Base-by-base conservation (phyloP, 2,797 vertebrate species). In the Rhadinocentrus ornatus region DNA sequence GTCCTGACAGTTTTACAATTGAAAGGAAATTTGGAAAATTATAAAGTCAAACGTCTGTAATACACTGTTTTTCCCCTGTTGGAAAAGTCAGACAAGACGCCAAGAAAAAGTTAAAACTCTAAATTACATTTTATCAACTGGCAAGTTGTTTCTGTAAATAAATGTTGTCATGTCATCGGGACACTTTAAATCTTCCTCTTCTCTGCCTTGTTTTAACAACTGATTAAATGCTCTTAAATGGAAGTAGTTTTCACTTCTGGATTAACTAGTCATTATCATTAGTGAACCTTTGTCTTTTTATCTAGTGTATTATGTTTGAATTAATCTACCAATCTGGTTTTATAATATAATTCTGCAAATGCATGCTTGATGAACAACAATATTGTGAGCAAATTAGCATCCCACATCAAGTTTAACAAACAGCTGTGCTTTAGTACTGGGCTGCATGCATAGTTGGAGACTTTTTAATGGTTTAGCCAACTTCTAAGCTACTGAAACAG, bases 1-100 rank as follows among this genome's bases (percentile, higher is more conserved):
- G 32, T n/a, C 22, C 22, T 52, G 48, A 52, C 48, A 52, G 48
- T 52, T 52, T 52, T 52, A 52, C 48, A 22, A 52, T 52, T 52
- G 48, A 24, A 24, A 24, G 48, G 48, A 24, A 52, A 52, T 52
- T 52, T 52, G 48, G 48, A 52, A 50, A 52, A 52, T 52, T 24
- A 22, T 26, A 26, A 41, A 52, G 48, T 52, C 48, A 22, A 52
- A 52, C 48, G 13, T 52, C 48, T 52, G 12, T 22, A 52, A 52
- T 52, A 8, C 46, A 50, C 7, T 12, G 13, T 22, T 41, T 24
- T 52, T 52, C 22, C 48, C 22, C 48, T 52, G 10, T 24, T 52
- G 22, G 48, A 52, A 52, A 52, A 52, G 48, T 52, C 22, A 22
- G 48, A 26, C 10, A 4, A 12, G 22, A 52, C 9, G n/a, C n/a